A percentile compares a stretch with the other conserved stretches of the same genome.
Conservation (phyloP, 2,888 invertebrate species). For the Drosophila limbata region DNA sequence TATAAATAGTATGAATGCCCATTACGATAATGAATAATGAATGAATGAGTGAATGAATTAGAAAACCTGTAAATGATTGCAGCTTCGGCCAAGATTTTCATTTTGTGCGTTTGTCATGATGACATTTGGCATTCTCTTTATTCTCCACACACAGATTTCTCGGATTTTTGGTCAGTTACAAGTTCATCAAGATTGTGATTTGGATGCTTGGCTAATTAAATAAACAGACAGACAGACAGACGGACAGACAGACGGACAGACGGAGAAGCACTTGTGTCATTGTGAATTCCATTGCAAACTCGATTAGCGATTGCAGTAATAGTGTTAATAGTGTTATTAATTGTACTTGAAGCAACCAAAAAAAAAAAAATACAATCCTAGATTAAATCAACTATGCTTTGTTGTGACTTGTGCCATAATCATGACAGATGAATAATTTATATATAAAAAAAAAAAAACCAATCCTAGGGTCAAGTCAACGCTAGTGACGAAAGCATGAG, state of each 20-base stretch:
- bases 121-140: constrained; percentile 45
- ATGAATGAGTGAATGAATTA: constrained; percentile 7
- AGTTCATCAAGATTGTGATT: constrained; percentile 37
- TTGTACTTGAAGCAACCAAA: constrained; percentile 15
- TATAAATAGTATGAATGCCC: neutral
- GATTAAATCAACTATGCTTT: too few relatives aligned
- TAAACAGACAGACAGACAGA: neutral
- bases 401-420: too few relatives aligned
- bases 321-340: constrained; percentile 50
- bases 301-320: constrained; percentile 28
- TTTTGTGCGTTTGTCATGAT: constrained; percentile 49
- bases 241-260: too few relatives aligned
- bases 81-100: constrained; percentile 9
- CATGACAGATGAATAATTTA: too few relatives aligned
- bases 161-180: constrained; percentile 22
- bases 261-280: constrained; percentile 8
- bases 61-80: constrained; percentile 6
- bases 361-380: neutral
- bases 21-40: constrained; percentile 11
- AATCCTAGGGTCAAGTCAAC: too few relatives aligned
- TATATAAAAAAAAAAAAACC: too few relatives aligned
- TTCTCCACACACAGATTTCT: neutral
- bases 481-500: too few relatives aligned
- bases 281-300: constrained; percentile 40
- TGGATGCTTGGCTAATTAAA: constrained; percentile 35